Evolutionary conservation across 2,113 vertebrate species (phyloP).

Genomic region (Sorex araneus): DNA sequence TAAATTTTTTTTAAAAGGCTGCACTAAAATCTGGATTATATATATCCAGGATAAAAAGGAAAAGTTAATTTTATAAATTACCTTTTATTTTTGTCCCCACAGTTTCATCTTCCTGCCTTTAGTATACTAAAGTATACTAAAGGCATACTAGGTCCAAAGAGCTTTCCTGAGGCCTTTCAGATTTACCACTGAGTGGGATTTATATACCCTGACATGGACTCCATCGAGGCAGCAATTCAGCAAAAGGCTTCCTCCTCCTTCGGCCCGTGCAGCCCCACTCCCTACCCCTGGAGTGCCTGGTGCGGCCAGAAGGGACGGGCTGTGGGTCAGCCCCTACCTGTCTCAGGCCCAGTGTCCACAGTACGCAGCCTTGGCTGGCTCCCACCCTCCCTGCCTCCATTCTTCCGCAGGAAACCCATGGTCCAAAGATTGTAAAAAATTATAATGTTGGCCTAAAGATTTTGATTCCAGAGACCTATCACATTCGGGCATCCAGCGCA

Average conservation of each 20-base stretch:
- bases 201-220: too few relatives aligned
- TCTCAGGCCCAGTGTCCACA: background rate
- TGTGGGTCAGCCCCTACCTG: background rate
- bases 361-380: background rate
- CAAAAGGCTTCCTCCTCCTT: background rate
- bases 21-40: slow-evolving; percentile 10
- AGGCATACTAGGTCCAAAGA: background rate
- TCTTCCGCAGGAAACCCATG: background rate
- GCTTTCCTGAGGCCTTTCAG: background rate
- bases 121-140: background rate
- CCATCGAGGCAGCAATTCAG: too few relatives aligned
- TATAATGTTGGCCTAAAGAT: too few relatives aligned
- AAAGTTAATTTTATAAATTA: background rate
- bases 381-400: too few relatives aligned
- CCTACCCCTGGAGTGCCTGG: fast-evolving
- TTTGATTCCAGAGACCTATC: too few relatives aligned
- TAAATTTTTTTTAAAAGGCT: background rate
- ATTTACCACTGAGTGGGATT: background rate
- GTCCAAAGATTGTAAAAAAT: slow-evolving; percentile 7
- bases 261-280: fast-evolving
- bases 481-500: too few relatives aligned
- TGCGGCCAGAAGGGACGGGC: background rate
- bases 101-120: background rate
- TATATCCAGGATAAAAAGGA: background rate
- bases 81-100: background rate